A percentile compares a stretch with the other conserved stretches of the same genome.
Evolutionary conservation across 2,888 invertebrate genomes (phyloP).

Genomic region (Amiota minor): DNA sequence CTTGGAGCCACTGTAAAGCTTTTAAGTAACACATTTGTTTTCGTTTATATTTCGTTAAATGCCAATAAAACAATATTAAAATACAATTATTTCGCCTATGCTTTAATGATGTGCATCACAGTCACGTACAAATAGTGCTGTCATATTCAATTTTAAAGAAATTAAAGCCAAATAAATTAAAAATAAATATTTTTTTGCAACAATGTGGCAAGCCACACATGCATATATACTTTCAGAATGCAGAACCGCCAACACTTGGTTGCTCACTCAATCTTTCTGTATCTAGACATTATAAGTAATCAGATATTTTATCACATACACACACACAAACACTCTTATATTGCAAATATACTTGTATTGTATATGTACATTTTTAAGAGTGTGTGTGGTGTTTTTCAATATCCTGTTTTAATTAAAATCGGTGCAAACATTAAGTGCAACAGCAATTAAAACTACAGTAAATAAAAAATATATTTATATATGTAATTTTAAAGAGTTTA

Average conservation of each 20-base stretch:
- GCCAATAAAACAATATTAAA: conserved; percentile 60
- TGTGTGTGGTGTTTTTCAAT: conserved; percentile 6
- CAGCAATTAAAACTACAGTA: conserved; percentile 14
- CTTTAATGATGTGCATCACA: conserved; percentile 34
- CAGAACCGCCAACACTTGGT: no score
- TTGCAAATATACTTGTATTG: not conserved
- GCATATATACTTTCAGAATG: no score
- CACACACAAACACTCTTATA: no score
- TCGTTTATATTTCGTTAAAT: conserved; percentile 41
- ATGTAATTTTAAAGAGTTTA: no score
- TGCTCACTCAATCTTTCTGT: no score
- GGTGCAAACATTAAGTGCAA: conserved; percentile 21
- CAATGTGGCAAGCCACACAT: conserved; percentile 12
- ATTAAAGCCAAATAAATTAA: not conserved
- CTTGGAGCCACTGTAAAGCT: not conserved
- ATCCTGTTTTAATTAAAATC: conserved; percentile 26
- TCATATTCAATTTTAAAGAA: conserved; percentile 9
- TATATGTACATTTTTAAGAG: not conserved
- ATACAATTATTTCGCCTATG: conserved; percentile 55
- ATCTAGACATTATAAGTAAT: no score
- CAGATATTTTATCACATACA: no score
- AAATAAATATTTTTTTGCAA: not conserved
- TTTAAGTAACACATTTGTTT: conserved; percentile 37
- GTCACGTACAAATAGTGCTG: not conserved
- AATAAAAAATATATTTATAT: no score